A percentile compares a stretch with the other conserved stretches of the same genome.
These are phyloP conservation scores for Linepithema humile DNA, from an alignment of 1,140 invertebrate species.

Conservation along the genomic window DNA sequence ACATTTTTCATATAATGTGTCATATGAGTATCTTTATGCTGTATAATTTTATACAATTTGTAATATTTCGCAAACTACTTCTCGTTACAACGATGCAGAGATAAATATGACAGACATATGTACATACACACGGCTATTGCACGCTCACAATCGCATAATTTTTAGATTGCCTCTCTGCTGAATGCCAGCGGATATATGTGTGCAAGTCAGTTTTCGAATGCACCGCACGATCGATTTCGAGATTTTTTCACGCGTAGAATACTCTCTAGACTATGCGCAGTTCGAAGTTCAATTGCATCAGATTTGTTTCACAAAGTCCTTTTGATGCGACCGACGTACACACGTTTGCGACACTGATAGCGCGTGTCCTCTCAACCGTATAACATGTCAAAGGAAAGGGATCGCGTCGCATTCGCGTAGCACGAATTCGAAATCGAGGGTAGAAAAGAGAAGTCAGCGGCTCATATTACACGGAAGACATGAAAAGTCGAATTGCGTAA, in stretches of 20 bases:
- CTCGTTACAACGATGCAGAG: background rate
- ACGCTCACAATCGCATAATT: constrained; percentile 1
- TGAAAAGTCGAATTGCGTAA: constrained; percentile 25
- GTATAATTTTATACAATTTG: background rate
- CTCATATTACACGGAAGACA: constrained; percentile 42
- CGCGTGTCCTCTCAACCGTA: constrained; percentile 40
- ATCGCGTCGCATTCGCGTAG: constrained; percentile 42
- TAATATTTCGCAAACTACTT: background rate
- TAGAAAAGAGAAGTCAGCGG: constrained; percentile 20
- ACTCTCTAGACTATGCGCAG: constrained; percentile 16
- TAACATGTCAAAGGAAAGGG: constrained; percentile 53
- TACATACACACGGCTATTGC: background rate
- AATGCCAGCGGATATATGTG: background rate
- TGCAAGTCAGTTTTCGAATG: constrained; percentile 8
- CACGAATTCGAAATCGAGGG: constrained; percentile 47
- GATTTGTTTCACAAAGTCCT: constrained; percentile 58
- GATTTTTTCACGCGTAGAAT: constrained; percentile 46
- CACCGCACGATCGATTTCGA: background rate
- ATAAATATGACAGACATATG: background rate
- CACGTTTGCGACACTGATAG: constrained; percentile 54
- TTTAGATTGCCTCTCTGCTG: constrained; percentile 4
- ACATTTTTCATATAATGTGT: too few relatives aligned
- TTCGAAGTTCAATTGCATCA: constrained; percentile 57
- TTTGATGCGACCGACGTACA: constrained; percentile 19
- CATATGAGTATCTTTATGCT: too few relatives aligned